phyloP scores from a whole-genome alignment of 2,888 invertebrate species.

The Agrotis segetum region DNA sequence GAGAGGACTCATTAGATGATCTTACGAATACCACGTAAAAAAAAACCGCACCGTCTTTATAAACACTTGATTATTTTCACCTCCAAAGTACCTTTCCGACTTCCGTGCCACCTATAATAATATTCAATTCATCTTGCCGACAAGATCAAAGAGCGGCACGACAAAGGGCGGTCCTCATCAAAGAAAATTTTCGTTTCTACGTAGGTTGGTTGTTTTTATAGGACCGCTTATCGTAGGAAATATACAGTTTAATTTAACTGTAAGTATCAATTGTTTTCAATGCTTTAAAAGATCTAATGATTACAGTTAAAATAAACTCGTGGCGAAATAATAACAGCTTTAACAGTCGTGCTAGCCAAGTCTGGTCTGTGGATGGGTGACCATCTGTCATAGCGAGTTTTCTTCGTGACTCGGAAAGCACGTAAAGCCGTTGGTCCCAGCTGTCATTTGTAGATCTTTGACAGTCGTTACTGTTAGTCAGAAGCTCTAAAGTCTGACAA shows the following conservation, averaged over 20 bases:
- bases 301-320: background rate
- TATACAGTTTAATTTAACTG: conserved; percentile 30
- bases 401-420: background rate
- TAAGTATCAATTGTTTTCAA: background rate
- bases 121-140: conserved; percentile 26
- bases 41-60: too few species aligned
- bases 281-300: background rate
- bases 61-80: background rate
- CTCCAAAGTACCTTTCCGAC: background rate
- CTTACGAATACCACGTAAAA: too few species aligned
- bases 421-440: background rate
- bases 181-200: conserved; percentile 13
- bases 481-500: too few species aligned
- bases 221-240: background rate
- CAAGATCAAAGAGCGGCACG: conserved; percentile 26
- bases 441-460: background rate
- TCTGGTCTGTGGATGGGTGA: too few species aligned
- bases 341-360: too few species aligned
- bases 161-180: conserved; percentile 23
- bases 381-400: too few species aligned
- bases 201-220: conserved; percentile 24
- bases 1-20: too few species aligned
- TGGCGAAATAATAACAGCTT: background rate
- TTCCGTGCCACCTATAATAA: conserved; percentile 11
- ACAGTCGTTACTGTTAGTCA: background rate